These are phyloP conservation scores for Chloromyia formosa DNA, from an alignment of 2,888 invertebrate genomes.

Conservation along the genomic window DNA sequence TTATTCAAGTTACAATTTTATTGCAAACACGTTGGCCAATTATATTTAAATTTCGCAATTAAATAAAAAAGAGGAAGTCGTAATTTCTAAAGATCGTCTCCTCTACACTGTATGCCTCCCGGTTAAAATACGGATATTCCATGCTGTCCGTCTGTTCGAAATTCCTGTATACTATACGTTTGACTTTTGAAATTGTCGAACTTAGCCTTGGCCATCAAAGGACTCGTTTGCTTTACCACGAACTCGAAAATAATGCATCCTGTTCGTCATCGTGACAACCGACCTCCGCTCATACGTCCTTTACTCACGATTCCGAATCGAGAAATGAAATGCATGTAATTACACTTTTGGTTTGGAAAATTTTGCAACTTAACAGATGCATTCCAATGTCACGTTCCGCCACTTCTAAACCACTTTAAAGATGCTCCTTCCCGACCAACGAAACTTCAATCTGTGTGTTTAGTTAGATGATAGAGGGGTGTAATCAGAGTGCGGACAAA, in stretches of 20 bases:
- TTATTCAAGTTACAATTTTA: slow-evolving; percentile 9
- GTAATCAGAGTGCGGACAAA: no score
- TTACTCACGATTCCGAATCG: neutral
- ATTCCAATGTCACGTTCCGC: slow-evolving; percentile 41
- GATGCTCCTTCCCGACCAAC: slow-evolving; percentile 25
- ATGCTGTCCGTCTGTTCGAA: no score
- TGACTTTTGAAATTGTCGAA: neutral
- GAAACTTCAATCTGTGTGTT: slow-evolving; percentile 14
- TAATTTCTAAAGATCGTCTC: neutral
- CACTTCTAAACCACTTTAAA: slow-evolving; percentile 43
- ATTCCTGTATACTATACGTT: neutral
- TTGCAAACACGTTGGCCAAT: slow-evolving; percentile 1
- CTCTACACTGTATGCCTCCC: neutral
- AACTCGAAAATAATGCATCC: no score
- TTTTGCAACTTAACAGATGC: slow-evolving; percentile 41
- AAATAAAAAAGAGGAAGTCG: neutral
- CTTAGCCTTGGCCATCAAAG: neutral
- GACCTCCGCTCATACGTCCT: neutral
- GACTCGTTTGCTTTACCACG: neutral
- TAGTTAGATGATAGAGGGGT: slow-evolving; percentile 5
- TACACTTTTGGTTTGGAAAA: slow-evolving; percentile 37
- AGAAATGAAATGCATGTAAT: slow-evolving; percentile 38
- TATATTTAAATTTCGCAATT: slow-evolving; percentile 10
- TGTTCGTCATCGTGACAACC: neutral
- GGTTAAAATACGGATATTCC: neutral